Conservation (phyloP, 2,888 invertebrate species). For the Drosophila antonietae region DNA sequence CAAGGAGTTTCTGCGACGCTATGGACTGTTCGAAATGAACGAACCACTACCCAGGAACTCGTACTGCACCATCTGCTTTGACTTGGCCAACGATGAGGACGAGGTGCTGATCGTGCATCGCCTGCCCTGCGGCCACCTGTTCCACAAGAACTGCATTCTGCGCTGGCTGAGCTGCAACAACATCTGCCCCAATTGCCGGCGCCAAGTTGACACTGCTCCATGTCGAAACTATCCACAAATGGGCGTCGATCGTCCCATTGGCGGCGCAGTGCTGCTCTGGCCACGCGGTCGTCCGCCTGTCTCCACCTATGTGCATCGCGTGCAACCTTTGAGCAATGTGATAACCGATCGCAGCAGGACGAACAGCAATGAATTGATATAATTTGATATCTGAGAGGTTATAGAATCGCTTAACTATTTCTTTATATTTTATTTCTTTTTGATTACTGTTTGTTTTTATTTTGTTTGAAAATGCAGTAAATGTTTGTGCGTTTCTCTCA, state of each 20-base stretch:
- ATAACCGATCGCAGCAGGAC: not conserved
- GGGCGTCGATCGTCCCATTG: not conserved
- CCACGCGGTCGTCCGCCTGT: constrained; percentile 26
- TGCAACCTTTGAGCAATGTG: not conserved
- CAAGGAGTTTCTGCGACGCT: constrained; percentile 21
- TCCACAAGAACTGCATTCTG: constrained; percentile 31
- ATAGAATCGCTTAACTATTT: not conserved
- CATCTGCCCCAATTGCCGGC: constrained; percentile 30
- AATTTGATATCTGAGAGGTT: not conserved
- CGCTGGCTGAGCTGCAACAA: constrained; percentile 30
- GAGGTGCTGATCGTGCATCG: constrained; percentile 13
- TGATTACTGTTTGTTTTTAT: constrained; percentile 13
- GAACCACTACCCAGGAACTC: not conserved
- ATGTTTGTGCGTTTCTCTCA: constrained; percentile 15
- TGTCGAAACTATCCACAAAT: not conserved
- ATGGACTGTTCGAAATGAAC: not conserved
- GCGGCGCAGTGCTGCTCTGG: constrained; percentile 13
- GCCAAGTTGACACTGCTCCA: not conserved
- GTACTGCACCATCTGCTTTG: constrained; percentile 35
- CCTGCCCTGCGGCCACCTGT: constrained; percentile 28
- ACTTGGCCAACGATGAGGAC: constrained; percentile 16
- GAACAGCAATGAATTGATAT: not conserved
- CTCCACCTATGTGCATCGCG: constrained; percentile 24
- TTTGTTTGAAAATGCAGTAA: constrained; percentile 8
- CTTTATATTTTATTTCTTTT: not conserved